Base-by-base conservation (phyloP, 1,140 invertebrate genomes). In the Pogonus chalceus region DNA sequence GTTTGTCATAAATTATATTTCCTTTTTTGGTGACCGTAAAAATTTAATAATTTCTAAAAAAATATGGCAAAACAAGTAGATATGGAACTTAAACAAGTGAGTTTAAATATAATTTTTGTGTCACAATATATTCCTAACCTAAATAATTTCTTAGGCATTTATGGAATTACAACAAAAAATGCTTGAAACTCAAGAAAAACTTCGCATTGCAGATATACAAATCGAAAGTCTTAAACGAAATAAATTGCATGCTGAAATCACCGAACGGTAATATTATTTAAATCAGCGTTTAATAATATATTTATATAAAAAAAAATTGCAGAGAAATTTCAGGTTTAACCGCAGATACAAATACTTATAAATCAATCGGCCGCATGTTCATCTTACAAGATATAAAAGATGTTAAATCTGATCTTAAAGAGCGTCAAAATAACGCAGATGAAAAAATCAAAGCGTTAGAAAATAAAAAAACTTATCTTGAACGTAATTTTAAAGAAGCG, bases 351-450 rank as follows among this genome's bases (percentile, higher is more conserved):
- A 65, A 59, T 39, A 70, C 64, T 0, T 92, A 88, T 67, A 84
- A 91, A 73, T 81, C 84, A 20, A 79, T 92, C 1, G 89, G 89
- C 3, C 71, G 90, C 69, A 90, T 90, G 85, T 92, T 92, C 67
- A 67, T 91, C n/a, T 68, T 84, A 18, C 83, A 84, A 23, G 78
- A 83, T 23, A 77, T 84, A 24, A 67, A 76, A 1, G 76, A 79
- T 47, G 79, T 91, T 1, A 79, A 82, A 62, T 68, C 72, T 23
- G 82, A 80, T 62, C 68, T 92, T 2, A 72, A 79, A 35, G 79
- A 76, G 16, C 77, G 80, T 63, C 77, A 82, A 50, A 71, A 74
- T 16, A 67, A 66, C 20, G 77, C 82, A 20, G 77, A 82, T 16
- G 80, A 85, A 35, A 88, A 88, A 68, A 85, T 88, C 21, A 81